phyloP scores from a whole-genome alignment of 2,113 vertebrate genomes.

The Pardalotus punctatus region DNA sequence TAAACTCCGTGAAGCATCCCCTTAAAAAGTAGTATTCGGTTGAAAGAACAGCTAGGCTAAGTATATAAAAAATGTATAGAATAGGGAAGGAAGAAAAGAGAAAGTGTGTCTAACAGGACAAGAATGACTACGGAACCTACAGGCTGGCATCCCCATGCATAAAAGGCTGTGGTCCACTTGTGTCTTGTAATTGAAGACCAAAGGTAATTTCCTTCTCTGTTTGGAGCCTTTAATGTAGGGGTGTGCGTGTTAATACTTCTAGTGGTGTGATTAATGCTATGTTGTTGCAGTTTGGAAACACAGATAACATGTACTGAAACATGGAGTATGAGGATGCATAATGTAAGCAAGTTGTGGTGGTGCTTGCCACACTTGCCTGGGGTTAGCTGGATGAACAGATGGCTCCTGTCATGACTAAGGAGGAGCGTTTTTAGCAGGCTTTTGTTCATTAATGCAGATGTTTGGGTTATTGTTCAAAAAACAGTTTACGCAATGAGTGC shows the following conservation, averaged over 20 bases:
- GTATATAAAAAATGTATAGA: neutral
- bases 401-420: neutral
- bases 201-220: neutral
- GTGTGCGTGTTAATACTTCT: neutral
- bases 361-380: neutral
- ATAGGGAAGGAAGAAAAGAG: neutral
- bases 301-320: neutral
- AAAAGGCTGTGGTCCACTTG: accelerated
- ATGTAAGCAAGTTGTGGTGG: neutral
- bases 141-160: accelerated
- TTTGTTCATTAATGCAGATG: neutral
- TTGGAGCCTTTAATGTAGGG: neutral
- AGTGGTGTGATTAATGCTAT: neutral
- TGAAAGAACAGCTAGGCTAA: neutral
- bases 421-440: neutral
- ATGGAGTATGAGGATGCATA: neutral
- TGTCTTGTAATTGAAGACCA: neutral
- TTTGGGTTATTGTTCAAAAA: neutral
- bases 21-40: neutral
- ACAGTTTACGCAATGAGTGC: neutral
- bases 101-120: neutral
- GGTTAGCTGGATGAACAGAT: neutral
- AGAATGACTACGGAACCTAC: neutral
- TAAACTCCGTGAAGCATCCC: accelerated
- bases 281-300: neutral